Evolutionary conservation across 2,113 vertebrate genomes (phyloP).

Genomic region (Stigmatopora nigra): DNA sequence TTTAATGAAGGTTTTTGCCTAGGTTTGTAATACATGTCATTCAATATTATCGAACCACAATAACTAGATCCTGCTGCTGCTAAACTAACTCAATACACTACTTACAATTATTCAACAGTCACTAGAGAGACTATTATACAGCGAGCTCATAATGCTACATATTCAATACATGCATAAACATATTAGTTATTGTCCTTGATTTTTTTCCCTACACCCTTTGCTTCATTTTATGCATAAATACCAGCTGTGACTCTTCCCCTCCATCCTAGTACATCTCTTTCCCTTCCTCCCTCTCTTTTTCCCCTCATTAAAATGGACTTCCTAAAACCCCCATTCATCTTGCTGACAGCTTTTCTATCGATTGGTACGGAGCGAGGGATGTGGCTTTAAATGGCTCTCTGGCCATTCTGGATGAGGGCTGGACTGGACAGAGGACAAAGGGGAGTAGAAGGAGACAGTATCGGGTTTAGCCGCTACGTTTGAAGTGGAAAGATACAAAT

Average conservation of each 20-base stretch:
- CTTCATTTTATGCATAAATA: conserved; percentile 33
- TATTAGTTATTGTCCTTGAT: conserved; percentile 17
- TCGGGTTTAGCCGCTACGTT: conserved; percentile 30
- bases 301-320: conserved; percentile 75
- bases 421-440: conserved; percentile 33
- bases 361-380: conserved; percentile 56
- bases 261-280: conserved; percentile 50
- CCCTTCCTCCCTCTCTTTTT: conserved; percentile 43
- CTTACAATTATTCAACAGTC: conserved; percentile 25
- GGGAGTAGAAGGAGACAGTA: conserved; percentile 25
- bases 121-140: conserved; percentile 33
- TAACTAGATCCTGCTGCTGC: conserved; percentile 41
- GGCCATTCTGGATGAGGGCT: conserved; percentile 38
- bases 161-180: conserved; percentile 45
- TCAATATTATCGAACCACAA: conserved; percentile 44
- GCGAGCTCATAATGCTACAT: conserved; percentile 34
- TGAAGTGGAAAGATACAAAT: conserved; percentile 21
- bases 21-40: conserved; percentile 46
- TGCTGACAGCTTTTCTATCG: conserved; percentile 70
- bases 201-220: conserved; percentile 17
- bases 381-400: conserved; percentile 66
- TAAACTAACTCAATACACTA: conserved; percentile 47
- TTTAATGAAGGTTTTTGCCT: conserved; percentile 56
- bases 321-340: conserved; percentile 72
- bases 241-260: conserved; percentile 27